phyloP scores from a whole-genome alignment of 35 echinoderm and acorn worm species.

The Lytechinus variegatus region DNA sequence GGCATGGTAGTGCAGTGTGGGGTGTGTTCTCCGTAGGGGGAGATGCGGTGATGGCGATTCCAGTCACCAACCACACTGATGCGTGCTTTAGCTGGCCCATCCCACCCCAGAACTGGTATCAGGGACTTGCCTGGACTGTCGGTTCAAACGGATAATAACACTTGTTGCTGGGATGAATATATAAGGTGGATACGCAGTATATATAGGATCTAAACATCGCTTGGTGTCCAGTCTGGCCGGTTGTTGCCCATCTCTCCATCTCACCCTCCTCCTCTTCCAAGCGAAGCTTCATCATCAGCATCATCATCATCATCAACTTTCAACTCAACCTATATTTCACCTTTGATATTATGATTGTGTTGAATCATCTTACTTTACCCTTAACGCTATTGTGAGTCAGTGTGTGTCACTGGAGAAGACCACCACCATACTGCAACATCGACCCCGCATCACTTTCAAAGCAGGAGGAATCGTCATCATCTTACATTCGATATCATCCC shows the following conservation, averaged over 20 bases:
- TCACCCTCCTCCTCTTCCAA: neutral
- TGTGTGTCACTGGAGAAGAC: neutral
- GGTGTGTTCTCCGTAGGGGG: neutral
- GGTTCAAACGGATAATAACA: slow-evolving; percentile 44
- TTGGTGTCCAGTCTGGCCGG: slow-evolving; percentile 7
- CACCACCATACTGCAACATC: neutral
- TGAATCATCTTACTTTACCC: neutral
- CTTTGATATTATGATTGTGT: slow-evolving; percentile 21
- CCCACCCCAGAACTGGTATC: neutral
- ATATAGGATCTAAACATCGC: slow-evolving; percentile 23
- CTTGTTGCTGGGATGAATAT: neutral
- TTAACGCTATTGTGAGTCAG: neutral
- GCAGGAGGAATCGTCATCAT: neutral
- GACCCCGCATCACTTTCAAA: neutral
- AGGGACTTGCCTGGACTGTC: neutral
- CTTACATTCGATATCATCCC: neutral
- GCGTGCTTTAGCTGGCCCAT: slow-evolving; percentile 22
- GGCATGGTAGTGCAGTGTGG: neutral
- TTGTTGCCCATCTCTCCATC: neutral
- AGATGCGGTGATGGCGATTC: slow-evolving; percentile 6
- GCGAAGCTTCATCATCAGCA: neutral
- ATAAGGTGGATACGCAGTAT: slow-evolving; percentile 27
- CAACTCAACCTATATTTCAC: slow-evolving; percentile 31
- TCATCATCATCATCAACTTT: slow-evolving; percentile 18
- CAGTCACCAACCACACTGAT: slow-evolving; percentile 7